phyloP scores from a whole-genome alignment of 37 sponge, comb jelly and placozoan genomes.

The Oscarella lobularis region DNA sequence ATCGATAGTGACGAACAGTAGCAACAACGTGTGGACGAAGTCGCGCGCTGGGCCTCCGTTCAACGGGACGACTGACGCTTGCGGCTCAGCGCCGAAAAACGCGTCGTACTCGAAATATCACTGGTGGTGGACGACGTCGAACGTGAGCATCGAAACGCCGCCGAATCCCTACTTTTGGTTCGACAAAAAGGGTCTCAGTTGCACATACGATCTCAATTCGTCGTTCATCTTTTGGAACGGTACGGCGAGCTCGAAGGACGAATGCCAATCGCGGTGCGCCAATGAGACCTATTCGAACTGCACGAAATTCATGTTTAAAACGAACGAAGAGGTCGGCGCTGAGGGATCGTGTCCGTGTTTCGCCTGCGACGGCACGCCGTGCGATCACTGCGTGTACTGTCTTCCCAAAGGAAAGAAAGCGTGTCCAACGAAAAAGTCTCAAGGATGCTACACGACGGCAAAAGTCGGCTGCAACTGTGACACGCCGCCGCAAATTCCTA shows the following conservation, averaged over 20 bases:
- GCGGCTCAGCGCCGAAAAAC: slow-evolving; percentile 7
- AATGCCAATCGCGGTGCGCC: too few species aligned
- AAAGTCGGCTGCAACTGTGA: not conserved
- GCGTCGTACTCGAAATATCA: slow-evolving; percentile 19
- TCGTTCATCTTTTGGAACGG: too few species aligned
- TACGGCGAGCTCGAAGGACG: too few species aligned
- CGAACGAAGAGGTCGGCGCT: too few species aligned
- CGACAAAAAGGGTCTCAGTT: slow-evolving; percentile 5
- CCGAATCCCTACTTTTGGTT: slow-evolving; percentile 22
- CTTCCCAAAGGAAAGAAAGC: not conserved
- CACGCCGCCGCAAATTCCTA: not conserved
- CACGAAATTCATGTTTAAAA: too few species aligned
- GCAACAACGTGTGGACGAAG: slow-evolving; percentile 22
- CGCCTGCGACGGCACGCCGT: not conserved
- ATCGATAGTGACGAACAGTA: slow-evolving; percentile 11
- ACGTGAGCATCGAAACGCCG: not conserved
- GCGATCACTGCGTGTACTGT: not conserved
- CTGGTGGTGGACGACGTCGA: slow-evolving; percentile 29
- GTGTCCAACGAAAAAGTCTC: not conserved
- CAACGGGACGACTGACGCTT: slow-evolving; percentile 5
- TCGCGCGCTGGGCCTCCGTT: slow-evolving; percentile 25
- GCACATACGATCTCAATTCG: not conserved
- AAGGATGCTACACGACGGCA: not conserved
- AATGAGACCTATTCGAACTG: too few species aligned
- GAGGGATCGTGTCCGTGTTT: not conserved